Base-by-base conservation (phyloP, 2,113 vertebrate species). In the Neofelis nebulosa region DNA sequence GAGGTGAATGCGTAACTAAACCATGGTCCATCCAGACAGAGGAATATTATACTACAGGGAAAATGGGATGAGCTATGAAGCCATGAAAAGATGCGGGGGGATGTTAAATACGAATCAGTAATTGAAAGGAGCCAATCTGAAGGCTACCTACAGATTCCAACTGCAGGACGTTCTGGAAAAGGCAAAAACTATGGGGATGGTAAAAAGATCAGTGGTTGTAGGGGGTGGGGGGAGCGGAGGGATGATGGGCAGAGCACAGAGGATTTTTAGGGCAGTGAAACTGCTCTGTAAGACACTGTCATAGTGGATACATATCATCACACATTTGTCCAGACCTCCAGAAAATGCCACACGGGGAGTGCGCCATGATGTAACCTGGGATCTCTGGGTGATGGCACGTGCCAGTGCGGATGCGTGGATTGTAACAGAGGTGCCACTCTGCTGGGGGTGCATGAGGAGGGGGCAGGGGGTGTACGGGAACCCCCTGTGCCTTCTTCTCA, bases 341-440 rank as follows among this genome's bases (percentile, higher is more conserved):
- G 69, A 41, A 14, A 0, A 19, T 14, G 4, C 68, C 36, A 4
- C 84, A 11, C 16, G 15, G 5, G 19, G 25, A 41, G 29, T 14
- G n/a, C 18, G 14, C 36, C 69, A 18, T 9, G 13, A 14, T 5
- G 27, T 57, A 12, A 73, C 3, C 7, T 4, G 2, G 21, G 23
- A 31, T 0, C 21, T 10, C 23, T 3, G 14, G 45, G 31, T 2
- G 31, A 14, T 3, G 10, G 31, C 2, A 14, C 4, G 0, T 21
- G 68, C 21, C 0, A 1, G 8, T 0, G 6, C 7, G 0, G 27
- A 36, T 5, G 19, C 27, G 5, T 12, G 5, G 5, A 7, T 23
- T n/a, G 21, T n/a, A 33, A 45, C 19, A 33, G 41, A 71, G 23
- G 36, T 15, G 18, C 23, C 14, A 2, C 73, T 80, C 27, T 25